Conservation (phyloP, 53 echinoderm and acorn worm genomes). For the Stichopus horrens region DNA sequence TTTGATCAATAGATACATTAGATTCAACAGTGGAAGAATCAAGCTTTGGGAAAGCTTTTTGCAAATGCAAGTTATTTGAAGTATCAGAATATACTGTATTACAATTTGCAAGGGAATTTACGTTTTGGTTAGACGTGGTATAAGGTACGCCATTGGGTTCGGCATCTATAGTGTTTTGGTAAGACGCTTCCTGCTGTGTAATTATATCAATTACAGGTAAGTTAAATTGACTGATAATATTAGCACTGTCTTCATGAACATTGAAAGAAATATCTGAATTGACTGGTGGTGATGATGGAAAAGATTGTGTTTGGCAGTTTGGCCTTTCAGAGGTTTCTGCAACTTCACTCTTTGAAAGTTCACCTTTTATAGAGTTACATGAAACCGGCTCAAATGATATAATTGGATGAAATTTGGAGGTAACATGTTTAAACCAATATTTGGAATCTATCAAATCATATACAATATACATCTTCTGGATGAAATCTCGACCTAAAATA, state of each 20-base stretch:
- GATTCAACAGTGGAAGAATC: conserved; percentile 36
- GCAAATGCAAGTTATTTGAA: background rate
- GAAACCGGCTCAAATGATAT: background rate
- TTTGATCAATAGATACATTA: background rate
- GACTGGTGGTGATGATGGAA: background rate
- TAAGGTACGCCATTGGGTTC: background rate
- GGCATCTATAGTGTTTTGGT: conserved; percentile 12
- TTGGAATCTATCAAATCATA: conserved; percentile 34
- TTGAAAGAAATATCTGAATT: background rate
- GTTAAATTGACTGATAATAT: background rate
- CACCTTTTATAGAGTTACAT: background rate
- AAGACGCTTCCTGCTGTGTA: conserved; percentile 12
- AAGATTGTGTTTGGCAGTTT: background rate
- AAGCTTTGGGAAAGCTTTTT: conserved; percentile 10
- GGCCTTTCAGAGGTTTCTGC: background rate
- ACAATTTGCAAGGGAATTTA: background rate
- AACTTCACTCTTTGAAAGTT: background rate
- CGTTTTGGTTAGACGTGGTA: conserved; percentile 19
- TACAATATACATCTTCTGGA: conserved; percentile 17
- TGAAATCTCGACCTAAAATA: conserved; percentile 24
- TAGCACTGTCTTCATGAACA: conserved; percentile 1
- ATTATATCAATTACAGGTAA: background rate
- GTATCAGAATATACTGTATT: background rate
- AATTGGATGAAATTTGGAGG: conserved; percentile 25
- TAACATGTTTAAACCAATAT: conserved; percentile 32